Base-by-base conservation (phyloP, 2,888 invertebrate genomes). In the Smittia aterrima region DNA sequence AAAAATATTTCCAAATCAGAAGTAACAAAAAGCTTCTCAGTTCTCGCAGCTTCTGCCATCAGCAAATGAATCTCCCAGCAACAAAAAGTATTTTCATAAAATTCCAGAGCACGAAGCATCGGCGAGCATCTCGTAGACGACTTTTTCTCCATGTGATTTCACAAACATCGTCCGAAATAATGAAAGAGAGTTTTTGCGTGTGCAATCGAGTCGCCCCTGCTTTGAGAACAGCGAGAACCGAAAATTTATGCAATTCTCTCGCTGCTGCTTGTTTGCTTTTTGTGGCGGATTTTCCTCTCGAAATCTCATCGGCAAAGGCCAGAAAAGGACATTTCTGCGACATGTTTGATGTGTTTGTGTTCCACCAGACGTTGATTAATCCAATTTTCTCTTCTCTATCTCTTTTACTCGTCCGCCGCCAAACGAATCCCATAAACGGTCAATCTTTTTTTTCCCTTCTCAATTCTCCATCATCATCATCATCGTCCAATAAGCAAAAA, bases 221-320 rank as follows among this genome's bases (percentile, higher is more conserved):
- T 47, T 47, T 47, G 4, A 16, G 47, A 47, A 47, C n/a, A n/a
- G 58, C 47, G 32, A 47, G 11, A 47, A 47, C 58, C 58, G 58
- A 58, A 58, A 22, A 58, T 58, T 58, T 58, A 58, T 58, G 58
- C 58, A 58, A 22, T 58, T 58, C 58, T 58, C 58, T 58, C 58
- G 18, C n/a, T 22, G 18, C n/a, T 22, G 20, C 9, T 58, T 18
- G 22, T 58, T 58, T 58, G 18, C 20, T 58, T 58, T 58, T 58
- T 18, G 20, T 22, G 22, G 20, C 58, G 22, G 22, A 7, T 22
- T 58, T 58, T 58, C n/a, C 22, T 22, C 58, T 58, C 58, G 58
- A 58, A 58, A 58, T 58, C 58, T 22, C 58, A n/a, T 32, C 32
- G 32, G 32, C 47, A 47, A 47, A 32, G 32, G 16, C 16, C 58